Base-by-base conservation (phyloP, 2,113 vertebrate genomes). In the Lates calcarifer region DNA sequence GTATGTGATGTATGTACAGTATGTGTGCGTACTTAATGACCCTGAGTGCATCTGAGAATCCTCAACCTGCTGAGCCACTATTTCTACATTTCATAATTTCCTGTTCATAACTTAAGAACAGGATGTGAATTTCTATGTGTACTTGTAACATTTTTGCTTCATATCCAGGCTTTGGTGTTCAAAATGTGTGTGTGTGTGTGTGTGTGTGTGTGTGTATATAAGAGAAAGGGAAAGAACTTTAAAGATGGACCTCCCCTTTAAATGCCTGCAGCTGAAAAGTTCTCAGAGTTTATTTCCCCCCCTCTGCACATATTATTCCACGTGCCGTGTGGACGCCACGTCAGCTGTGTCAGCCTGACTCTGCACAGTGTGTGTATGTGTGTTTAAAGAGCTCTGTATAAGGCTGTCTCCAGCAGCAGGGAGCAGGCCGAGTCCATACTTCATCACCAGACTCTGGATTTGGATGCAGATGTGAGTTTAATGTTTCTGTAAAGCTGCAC, bases 311-410 rank as follows among this genome's bases (percentile, higher is more conserved):
- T 62, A 6, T 69, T 47, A 7, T 13, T 73, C 73, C 86, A 91
- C 62, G 62, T 88, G 87, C 81, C 28, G 47, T 72, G 82, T 77
- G 64, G 84, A 74, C 3, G 88, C 90, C 90, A 91, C 88, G 90
- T 91, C 88, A 90, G 84, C 89, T 75, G 70, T 71, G 78, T 84
- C 70, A 63, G 80, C 58, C 70, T 65, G 65, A 58, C 31, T 80
- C 45, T 66, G 60, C 33, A 43, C 35, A 8, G 47, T 72, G 65
- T 31, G 66, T 51, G 31, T 55, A 64, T 77, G 69, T 77, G 58
- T 77, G 39, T 77, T 35, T 70, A 58, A 37, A 67, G 63, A 53
- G 70, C 56, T 82, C 49, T 70, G 72, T 80, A 51, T 74, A 68
- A 55, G 79, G 64, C 68, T 8, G 31, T 43, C 33, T 79, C 41